Conservation (phyloP, 2,113 vertebrate genomes). For the Antennarius striatus region DNA sequence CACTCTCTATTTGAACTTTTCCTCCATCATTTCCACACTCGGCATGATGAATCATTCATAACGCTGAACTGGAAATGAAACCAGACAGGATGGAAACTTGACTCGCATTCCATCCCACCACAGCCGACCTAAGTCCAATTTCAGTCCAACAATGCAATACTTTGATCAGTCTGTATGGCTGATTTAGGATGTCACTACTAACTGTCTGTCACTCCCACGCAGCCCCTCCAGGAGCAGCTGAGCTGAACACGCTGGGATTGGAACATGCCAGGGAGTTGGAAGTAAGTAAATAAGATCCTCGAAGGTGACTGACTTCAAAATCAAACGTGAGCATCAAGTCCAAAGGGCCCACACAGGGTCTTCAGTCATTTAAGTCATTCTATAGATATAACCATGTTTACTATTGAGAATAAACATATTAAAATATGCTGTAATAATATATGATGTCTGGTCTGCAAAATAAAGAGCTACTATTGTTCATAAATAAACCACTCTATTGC, state of each 20-base stretch:
- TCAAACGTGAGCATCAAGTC: slow-evolving; percentile 19
- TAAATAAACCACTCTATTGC: too few relatives aligned
- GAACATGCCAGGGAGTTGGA: slow-evolving; percentile 42
- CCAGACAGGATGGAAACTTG: slow-evolving; percentile 55
- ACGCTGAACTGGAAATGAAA: slow-evolving; percentile 58
- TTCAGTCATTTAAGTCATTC: neutral
- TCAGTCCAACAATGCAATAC: slow-evolving; percentile 58
- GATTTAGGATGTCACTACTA: slow-evolving; percentile 60
- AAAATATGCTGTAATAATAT: too few relatives aligned
- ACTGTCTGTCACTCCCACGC: slow-evolving; percentile 63
- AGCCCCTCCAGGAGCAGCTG: slow-evolving; percentile 42
- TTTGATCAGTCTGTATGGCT: slow-evolving; percentile 69
- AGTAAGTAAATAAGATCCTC: slow-evolving; percentile 14
- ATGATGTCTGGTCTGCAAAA: too few relatives aligned
- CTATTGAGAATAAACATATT: too few relatives aligned
- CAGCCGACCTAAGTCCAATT: slow-evolving; percentile 65
- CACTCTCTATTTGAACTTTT: slow-evolving; percentile 61
- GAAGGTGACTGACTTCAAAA: slow-evolving; percentile 13
- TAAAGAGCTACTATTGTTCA: too few relatives aligned
- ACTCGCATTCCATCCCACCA: slow-evolving; percentile 42
- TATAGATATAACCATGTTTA: neutral
- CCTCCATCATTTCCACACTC: slow-evolving; percentile 53
- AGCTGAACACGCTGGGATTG: slow-evolving; percentile 32
- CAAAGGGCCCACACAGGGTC: neutral
- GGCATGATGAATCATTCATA: slow-evolving; percentile 62